phyloP scores from a whole-genome alignment of 2,113 vertebrate species.

The Brienomyrus longianalis region DNA sequence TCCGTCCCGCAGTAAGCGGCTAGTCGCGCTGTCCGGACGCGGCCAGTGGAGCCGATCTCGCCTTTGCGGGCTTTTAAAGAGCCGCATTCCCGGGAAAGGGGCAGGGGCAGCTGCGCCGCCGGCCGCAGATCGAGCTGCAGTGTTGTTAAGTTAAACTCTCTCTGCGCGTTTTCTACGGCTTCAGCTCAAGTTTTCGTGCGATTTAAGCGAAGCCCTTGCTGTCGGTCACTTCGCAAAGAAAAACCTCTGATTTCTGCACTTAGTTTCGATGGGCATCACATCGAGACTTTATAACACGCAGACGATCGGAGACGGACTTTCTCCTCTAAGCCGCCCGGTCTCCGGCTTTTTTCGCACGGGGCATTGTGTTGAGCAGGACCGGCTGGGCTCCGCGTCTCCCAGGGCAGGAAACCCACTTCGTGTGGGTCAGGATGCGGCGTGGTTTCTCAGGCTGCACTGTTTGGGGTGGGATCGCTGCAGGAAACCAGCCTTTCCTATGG shows the following conservation, averaged over 20 bases:
- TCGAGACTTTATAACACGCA: background rate
- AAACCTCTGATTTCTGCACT: background rate
- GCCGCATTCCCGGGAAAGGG: background rate
- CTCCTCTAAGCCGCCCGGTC: background rate
- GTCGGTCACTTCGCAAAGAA: background rate
- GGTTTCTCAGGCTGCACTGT: slow-evolving; percentile 35
- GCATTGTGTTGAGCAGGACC: slow-evolving; percentile 15
- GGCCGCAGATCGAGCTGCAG: background rate
- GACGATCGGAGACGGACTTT: background rate
- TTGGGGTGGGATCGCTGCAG: slow-evolving; percentile 30
- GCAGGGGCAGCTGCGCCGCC: background rate
- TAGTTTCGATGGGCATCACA: background rate
- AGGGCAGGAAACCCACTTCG: slow-evolving; percentile 37
- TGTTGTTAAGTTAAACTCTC: too few species aligned
- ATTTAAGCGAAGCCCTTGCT: background rate
- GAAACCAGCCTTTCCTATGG: slow-evolving; percentile 24
- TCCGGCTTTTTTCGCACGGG: slow-evolving; percentile 34
- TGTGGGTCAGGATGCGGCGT: slow-evolving; percentile 43
- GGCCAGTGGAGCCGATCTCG: background rate
- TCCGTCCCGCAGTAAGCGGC: background rate
- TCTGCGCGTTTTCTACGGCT: background rate
- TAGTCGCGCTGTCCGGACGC: background rate
- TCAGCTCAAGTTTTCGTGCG: background rate
- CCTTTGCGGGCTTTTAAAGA: background rate
- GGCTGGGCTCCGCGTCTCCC: slow-evolving; percentile 14